Evolutionary conservation across 2,888 invertebrate genomes (phyloP).

Genomic region (Drosophila dives): DNA sequence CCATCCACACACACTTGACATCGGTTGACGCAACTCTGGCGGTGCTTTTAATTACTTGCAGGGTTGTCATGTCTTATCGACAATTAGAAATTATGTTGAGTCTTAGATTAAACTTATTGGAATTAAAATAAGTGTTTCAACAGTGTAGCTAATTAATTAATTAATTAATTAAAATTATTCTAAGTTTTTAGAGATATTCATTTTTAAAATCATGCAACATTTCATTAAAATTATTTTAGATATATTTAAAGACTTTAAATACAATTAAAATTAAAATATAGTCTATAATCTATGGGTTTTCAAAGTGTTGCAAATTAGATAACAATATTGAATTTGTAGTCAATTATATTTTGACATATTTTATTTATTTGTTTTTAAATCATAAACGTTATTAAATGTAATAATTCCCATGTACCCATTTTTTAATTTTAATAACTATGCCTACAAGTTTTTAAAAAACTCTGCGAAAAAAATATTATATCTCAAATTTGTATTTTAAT

Average conservation of each 20-base stretch:
- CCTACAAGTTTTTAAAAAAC: background rate
- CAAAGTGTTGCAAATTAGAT: background rate
- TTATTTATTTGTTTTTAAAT: background rate
- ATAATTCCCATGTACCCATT: background rate
- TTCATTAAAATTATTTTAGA: background rate
- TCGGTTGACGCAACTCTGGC: conserved; percentile 22
- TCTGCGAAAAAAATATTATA: background rate
- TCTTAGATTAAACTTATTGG: background rate
- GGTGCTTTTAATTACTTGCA: conserved; percentile 31
- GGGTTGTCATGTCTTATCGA: conserved; percentile 36
- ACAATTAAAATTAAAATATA: background rate
- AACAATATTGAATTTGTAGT: too few relatives aligned
- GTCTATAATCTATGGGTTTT: background rate
- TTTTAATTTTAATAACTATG: background rate
- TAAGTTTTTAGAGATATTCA: accelerated
- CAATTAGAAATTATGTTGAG: background rate
- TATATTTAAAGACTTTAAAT: background rate
- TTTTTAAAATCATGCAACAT: background rate
- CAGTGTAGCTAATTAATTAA: background rate
- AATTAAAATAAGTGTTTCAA: background rate
- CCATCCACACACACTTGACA: conserved; percentile 5
- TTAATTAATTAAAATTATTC: too few relatives aligned
- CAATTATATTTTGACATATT: background rate
- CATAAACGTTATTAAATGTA: background rate
- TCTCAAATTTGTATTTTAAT: background rate